Conservation (phyloP, 2,888 invertebrate species). For the Temnothorax unifasciatus region DNA sequence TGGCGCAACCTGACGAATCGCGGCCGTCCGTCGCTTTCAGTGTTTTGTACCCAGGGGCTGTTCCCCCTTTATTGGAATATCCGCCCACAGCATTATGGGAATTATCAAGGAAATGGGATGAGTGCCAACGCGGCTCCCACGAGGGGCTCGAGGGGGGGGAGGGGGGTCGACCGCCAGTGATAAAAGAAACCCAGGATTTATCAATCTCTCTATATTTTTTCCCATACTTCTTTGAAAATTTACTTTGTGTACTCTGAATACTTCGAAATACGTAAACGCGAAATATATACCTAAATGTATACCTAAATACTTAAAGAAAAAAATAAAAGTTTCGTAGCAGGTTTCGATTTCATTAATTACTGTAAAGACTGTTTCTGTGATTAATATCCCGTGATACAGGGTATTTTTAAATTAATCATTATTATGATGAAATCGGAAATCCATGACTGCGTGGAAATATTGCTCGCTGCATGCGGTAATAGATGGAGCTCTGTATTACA, state of each 20-base stretch:
- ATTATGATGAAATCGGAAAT: background rate
- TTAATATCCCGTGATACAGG: background rate
- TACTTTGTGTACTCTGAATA: background rate
- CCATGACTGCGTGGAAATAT: background rate
- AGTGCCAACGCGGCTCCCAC: slow-evolving; percentile 77
- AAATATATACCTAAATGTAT: background rate
- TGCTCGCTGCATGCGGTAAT: slow-evolving; percentile 8
- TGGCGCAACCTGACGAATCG: slow-evolving; percentile 79
- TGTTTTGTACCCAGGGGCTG: slow-evolving; percentile 81
- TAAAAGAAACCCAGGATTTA: slow-evolving; percentile 50
- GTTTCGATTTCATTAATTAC: slow-evolving; percentile 6
- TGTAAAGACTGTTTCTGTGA: background rate
- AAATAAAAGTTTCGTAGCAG: too few relatives aligned
- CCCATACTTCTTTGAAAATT: background rate
- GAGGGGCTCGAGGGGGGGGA: slow-evolving; percentile 63
- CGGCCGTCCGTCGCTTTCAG: slow-evolving; percentile 80
- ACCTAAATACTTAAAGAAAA: background rate
- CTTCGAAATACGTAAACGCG: background rate
- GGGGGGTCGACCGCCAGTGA: slow-evolving; percentile 53
- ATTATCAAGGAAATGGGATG: slow-evolving; percentile 85
- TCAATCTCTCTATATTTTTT: slow-evolving; percentile 1
- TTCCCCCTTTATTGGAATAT: slow-evolving; percentile 86
- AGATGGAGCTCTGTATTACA: background rate
- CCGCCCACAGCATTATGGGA: slow-evolving; percentile 86
- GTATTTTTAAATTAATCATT: background rate